Conservation (phyloP, 2,888 invertebrate species). For the Leptodirus hochenwartii region DNA sequence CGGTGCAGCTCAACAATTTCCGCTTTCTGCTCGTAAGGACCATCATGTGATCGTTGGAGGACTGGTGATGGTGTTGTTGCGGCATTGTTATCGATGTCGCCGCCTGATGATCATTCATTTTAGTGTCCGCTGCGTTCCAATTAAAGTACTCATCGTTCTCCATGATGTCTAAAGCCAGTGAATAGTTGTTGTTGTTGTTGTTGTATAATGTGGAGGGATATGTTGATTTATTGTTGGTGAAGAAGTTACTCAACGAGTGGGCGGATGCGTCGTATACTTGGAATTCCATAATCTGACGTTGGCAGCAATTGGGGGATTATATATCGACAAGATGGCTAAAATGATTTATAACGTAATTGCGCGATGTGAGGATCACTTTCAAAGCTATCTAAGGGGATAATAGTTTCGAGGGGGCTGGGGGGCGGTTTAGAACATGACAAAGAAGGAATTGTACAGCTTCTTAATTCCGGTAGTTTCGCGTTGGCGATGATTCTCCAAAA, state of each 20-base stretch:
- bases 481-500: slow-evolving; percentile 66
- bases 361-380: neutral
- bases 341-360: neutral
- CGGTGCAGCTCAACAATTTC: slow-evolving; percentile 4
- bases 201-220: neutral
- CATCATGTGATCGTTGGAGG: no score
- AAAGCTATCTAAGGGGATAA: neutral
- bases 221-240: slow-evolving; percentile 12
- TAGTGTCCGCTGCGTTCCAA: slow-evolving; percentile 24
- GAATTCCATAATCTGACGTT: slow-evolving; percentile 30
- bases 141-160: slow-evolving; percentile 26
- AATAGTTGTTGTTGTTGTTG: neutral
- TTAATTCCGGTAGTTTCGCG: slow-evolving; percentile 71
- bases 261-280: slow-evolving; percentile 22
- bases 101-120: slow-evolving; percentile 18
- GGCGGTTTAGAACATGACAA: slow-evolving; percentile 61
- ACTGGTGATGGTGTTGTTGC: neutral
- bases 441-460: slow-evolving; percentile 74
- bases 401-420: neutral
- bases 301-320: slow-evolving; percentile 4
- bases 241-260: slow-evolving; percentile 18
- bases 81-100: slow-evolving; percentile 2
- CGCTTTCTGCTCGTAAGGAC: no score
- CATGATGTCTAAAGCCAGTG: slow-evolving; percentile 15
- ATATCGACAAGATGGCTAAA: neutral